phyloP scores from a whole-genome alignment of 2,113 vertebrate genomes.

The Melanostigma gelatinosum region DNA sequence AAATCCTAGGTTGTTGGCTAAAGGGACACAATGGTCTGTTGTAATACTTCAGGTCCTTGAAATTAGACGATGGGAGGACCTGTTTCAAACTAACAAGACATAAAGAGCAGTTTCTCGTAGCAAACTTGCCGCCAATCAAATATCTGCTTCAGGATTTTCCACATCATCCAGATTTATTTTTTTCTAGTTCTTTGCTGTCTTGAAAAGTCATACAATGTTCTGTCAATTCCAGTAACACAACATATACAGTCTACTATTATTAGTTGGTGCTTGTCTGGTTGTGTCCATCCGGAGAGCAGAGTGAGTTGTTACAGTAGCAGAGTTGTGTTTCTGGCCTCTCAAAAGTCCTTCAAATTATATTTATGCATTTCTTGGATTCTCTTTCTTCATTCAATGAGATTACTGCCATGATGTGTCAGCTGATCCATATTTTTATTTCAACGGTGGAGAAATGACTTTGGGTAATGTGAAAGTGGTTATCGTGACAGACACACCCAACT shows the following conservation, averaged over 20 bases:
- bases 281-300: neutral
- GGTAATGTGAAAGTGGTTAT: neutral
- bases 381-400: neutral
- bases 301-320: neutral
- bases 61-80: neutral
- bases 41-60: neutral
- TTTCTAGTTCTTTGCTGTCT: neutral
- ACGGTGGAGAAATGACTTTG: neutral
- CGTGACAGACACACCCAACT: neutral
- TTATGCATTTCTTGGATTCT: neutral
- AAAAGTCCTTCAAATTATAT: neutral
- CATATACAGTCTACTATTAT: neutral
- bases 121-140: neutral
- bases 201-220: neutral
- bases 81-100: neutral
- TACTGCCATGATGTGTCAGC: neutral
- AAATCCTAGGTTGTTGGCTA: slow-evolving; percentile 17
- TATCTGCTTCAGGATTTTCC: neutral
- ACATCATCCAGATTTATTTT: neutral
- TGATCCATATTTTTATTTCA: too few species aligned
- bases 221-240: neutral
- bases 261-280: neutral
- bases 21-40: slow-evolving; percentile 17
- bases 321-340: neutral
- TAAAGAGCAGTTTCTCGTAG: neutral